Evolutionary conservation across 2,113 vertebrate genomes (phyloP), one percentile per base, ranked within the genome.

Genomic region (Anoplopoma fimbria): DNA sequence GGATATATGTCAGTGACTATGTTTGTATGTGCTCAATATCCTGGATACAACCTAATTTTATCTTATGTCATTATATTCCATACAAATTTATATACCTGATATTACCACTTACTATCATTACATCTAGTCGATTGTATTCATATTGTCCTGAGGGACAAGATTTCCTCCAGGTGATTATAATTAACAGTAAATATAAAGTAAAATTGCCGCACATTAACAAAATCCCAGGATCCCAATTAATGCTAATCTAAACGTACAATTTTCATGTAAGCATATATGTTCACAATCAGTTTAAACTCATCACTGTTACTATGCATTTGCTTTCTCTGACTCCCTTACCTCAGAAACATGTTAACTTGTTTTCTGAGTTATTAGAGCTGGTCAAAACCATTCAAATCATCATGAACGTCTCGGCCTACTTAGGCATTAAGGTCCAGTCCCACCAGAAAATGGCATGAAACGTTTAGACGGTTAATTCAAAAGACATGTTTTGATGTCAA

Each of bases 1-100:
- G 78, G 72, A 58, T 69, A 13, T 47, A 29, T 53, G 72, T 75
- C 72, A 9, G 27, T 78, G 63, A 67, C 33, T 69, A 25, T 87
- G 68, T 75, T 67, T 51, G 45, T 14, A 21, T 70, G 64, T 58
- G 64, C 51, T 68, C 25, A 67, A 0, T 76, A 36, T 82, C 70
- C 58, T 79, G 70, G 40, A 36, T 47, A 10, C 17, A 45, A 63
- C 40, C 34, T 69, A 29, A 34, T 68, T 4, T 38, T 51, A 10
- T 42, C 25, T 10, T 60, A 55, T 71, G 25, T 79, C 68, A 51
- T 75, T 49, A 13, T 34, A 25, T 75, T 25, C n/a, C 31, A 29
- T 55, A 45, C 6, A 40, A 10, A 45, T 31, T 14, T 33, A 19
- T 55, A 4, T 5, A 40, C n/a, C 34, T 68, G 70, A 62, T 72